Evolutionary conservation across 2,113 vertebrate genomes (phyloP).

Genomic region (Zosterops borbonicus): DNA sequence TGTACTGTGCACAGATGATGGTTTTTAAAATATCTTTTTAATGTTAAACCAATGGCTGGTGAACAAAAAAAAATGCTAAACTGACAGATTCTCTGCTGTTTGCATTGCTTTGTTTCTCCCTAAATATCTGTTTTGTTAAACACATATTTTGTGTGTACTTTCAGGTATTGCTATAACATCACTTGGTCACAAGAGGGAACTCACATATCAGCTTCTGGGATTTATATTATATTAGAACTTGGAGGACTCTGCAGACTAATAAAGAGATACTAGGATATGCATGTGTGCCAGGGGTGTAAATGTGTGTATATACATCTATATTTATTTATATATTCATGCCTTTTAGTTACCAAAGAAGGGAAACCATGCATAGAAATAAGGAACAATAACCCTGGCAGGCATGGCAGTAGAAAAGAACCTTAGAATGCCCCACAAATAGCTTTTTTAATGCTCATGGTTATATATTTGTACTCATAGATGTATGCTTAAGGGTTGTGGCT

Average conservation of each 20-base stretch:
- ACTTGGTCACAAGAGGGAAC: slow-evolving; percentile 49
- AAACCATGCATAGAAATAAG: background rate
- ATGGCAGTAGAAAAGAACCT: background rate
- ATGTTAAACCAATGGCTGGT: background rate
- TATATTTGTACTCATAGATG: background rate
- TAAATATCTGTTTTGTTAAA: background rate
- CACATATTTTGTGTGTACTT: background rate
- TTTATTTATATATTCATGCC: background rate
- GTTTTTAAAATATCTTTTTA: background rate
- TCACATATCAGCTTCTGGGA: background rate
- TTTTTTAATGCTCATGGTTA: background rate
- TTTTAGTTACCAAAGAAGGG: background rate
- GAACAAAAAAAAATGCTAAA: background rate
- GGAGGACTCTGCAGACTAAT: background rate
- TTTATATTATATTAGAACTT: background rate
- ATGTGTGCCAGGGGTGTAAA: background rate
- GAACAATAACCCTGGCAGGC: background rate
- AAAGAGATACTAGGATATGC: background rate
- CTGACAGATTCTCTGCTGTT: background rate
- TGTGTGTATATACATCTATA: background rate
- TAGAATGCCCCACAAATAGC: background rate
- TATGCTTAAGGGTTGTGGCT: background rate
- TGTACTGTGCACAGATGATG: background rate
- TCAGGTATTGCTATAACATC: background rate
- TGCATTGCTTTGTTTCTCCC: background rate